These are phyloP conservation scores for Tarsius wallacei DNA, from an alignment of 2,797 vertebrate genomes.

Conservation along the genomic window DNA sequence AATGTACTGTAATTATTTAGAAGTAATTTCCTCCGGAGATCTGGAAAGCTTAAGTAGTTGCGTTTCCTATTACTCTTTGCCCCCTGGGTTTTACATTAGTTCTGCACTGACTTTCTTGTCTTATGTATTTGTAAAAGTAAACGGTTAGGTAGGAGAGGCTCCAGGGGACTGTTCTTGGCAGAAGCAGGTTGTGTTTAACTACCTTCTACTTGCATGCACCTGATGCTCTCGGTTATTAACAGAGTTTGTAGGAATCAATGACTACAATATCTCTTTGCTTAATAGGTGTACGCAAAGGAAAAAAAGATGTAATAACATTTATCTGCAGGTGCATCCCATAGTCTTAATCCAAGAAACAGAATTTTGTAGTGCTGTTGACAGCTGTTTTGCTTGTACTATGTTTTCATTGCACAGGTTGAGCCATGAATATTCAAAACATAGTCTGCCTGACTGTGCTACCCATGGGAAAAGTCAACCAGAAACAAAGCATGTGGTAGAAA, in stretches of 20 bases:
- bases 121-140: conserved; percentile 80
- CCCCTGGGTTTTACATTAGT: conserved; percentile 85
- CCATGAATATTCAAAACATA: conserved; percentile 82
- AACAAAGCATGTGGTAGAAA: conserved; percentile 41
- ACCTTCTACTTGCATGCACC: conserved; percentile 74
- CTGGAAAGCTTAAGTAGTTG: conserved; percentile 77
- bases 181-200: conserved; percentile 82
- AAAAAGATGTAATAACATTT: conserved; percentile 62
- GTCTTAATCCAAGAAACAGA: conserved; percentile 76
- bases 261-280: conserved; percentile 83
- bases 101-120: conserved; percentile 82
- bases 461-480: conserved; percentile 73
- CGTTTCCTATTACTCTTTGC: conserved; percentile 83
- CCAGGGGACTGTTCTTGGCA: conserved; percentile 79
- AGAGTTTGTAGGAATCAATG: conserved; percentile 81
- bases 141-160: conserved; percentile 80
- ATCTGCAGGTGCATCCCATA: conserved; percentile 67
- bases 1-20: conserved; percentile 82
- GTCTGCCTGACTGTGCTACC: conserved; percentile 59
- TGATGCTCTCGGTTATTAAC: conserved; percentile 84
- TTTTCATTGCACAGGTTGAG: conserved; percentile 70
- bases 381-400: conserved; percentile 70
- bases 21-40: conserved; percentile 83
- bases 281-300: conserved; percentile 50
- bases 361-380: conserved; percentile 76